phyloP scores from a whole-genome alignment of 2,113 vertebrate species.

The Orientallactaga bullata region DNA sequence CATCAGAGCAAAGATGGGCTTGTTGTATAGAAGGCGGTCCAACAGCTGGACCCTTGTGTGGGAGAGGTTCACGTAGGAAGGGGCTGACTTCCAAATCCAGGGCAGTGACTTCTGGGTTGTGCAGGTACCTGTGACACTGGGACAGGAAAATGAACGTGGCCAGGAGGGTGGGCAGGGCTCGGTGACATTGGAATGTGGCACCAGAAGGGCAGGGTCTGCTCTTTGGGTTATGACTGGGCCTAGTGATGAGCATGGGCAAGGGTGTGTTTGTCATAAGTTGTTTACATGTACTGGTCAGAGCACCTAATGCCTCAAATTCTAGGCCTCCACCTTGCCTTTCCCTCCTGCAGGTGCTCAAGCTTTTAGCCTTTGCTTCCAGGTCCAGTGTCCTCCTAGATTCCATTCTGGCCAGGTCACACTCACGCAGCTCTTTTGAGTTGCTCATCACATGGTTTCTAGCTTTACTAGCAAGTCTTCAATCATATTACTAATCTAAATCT shows the following conservation, averaged over 20 bases:
- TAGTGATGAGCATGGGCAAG: neutral
- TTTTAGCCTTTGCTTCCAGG: neutral
- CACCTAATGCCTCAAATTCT: neutral
- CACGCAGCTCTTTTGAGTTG: neutral
- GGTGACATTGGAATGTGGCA: neutral
- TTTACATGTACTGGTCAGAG: neutral
- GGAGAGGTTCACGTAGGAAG: neutral
- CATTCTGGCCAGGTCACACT: neutral
- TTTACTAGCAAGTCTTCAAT: neutral
- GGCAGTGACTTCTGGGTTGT: constrained; percentile 42
- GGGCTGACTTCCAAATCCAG: neutral
- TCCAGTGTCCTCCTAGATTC: neutral
- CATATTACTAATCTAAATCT: constrained; percentile 26
- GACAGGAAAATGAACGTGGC: neutral
- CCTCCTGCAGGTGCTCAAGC: neutral
- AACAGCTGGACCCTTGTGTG: neutral
- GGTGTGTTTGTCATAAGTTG: constrained; percentile 23
- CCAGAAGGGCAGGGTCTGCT: neutral
- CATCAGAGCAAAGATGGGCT: neutral
- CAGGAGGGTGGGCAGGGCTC: neutral
- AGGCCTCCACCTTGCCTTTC: neutral
- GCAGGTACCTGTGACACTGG: neutral
- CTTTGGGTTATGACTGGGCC: neutral
- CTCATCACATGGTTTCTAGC: neutral
- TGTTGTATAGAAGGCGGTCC: neutral